Evolutionary conservation across 2,888 invertebrate species (phyloP).

Genomic region (Galerucella nymphaeae): DNA sequence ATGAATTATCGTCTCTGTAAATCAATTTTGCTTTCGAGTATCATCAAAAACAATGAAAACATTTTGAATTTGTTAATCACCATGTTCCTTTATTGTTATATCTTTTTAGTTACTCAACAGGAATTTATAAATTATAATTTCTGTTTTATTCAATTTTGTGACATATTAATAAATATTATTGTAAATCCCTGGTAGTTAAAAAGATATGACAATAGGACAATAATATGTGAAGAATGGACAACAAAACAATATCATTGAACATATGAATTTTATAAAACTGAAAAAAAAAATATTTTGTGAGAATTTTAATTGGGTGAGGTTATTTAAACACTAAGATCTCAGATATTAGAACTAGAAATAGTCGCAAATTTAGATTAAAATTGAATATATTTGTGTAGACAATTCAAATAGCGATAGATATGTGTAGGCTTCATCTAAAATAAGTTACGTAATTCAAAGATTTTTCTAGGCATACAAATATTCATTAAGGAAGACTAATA

Average conservation of each 20-base stretch:
- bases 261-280: conserved; percentile 35
- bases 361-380: not conserved
- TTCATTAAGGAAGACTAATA: not conserved
- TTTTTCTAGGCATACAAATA: not conserved
- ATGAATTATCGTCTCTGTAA: conserved; percentile 23
- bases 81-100: conserved; percentile 36
- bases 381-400: not conserved
- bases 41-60: conserved; percentile 14
- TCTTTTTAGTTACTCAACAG: conserved; percentile 40
- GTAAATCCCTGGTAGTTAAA: conserved; percentile 48
- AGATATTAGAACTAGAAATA: conserved; percentile 5
- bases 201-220: conserved; percentile 53
- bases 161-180: conserved; percentile 43
- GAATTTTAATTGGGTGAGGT: conserved; percentile 3
- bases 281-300: conserved; percentile 24
- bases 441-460: not conserved
- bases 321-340: conserved; percentile 1
- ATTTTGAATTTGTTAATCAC: conserved; percentile 22
- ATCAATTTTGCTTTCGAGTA: not conserved
- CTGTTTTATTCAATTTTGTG: conserved; percentile 20
- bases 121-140: conserved; percentile 4
- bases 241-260: conserved; percentile 47
- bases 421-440: not conserved
- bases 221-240: conserved; percentile 43
- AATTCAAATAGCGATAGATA: not conserved